These are phyloP conservation scores for Achatina immaculata DNA, from an alignment of 1,140 invertebrate genomes.

Conservation along the genomic window DNA sequence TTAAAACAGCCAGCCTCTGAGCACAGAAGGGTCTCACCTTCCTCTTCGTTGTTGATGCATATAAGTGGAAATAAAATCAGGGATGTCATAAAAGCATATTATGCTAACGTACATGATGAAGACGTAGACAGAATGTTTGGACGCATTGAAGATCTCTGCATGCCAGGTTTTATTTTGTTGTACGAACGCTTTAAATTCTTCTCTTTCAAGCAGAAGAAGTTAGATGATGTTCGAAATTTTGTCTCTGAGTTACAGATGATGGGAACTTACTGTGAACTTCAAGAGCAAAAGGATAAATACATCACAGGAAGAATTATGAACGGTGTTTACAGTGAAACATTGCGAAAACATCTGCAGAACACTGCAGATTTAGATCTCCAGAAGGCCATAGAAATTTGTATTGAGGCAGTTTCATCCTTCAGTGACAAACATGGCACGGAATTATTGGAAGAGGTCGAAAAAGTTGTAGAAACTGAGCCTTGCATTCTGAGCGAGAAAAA, in stretches of 20 bases:
- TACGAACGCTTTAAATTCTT: constrained; percentile 31
- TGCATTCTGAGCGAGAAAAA: neutral
- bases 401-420: neutral
- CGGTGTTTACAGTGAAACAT: neutral
- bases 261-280: neutral
- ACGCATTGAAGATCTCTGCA: constrained; percentile 14
- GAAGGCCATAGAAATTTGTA: neutral
- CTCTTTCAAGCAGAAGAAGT: neutral
- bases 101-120: neutral
- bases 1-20: neutral
- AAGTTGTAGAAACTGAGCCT: neutral
- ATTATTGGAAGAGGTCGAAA: neutral
- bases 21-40: neutral
- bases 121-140: neutral
- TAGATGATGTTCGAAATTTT: neutral
- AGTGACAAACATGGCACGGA: neutral
- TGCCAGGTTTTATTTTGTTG: constrained; percentile 16
- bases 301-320: neutral
- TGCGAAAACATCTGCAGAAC: neutral
- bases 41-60: neutral
- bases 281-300: neutral
- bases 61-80: constrained; percentile 3
- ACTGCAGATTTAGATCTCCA: neutral
- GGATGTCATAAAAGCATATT: neutral
- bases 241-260: neutral